Conservation (phyloP, 2,797 vertebrate species). For the Apogon hyalosoma region DNA sequence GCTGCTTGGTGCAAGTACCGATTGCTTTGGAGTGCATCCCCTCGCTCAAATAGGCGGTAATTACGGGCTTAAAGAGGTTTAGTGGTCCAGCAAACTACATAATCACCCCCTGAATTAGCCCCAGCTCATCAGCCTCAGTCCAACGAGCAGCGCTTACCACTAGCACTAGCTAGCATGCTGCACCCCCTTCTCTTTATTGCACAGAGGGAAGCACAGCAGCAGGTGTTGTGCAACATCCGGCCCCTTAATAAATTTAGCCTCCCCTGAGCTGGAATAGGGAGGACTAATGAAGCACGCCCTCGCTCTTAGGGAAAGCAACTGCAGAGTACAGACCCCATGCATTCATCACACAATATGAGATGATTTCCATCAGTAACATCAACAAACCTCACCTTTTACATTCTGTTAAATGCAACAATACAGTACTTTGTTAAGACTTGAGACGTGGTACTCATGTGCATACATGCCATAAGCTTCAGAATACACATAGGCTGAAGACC, state of each 20-base stretch:
- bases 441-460: slow-evolving; percentile 39
- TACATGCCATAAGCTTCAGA: slow-evolving; percentile 49
- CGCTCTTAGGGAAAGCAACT: slow-evolving; percentile 50
- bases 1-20: slow-evolving; percentile 87
- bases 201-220: slow-evolving; percentile 78
- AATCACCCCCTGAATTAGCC: slow-evolving; percentile 99
- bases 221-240: slow-evolving; percentile 82
- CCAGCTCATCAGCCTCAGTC: slow-evolving; percentile 98
- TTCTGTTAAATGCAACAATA: slow-evolving; percentile 42
- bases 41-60: slow-evolving; percentile 99
- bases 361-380: slow-evolving; percentile 27
- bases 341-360: slow-evolving; percentile 17
- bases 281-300: slow-evolving; percentile 79
- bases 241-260: slow-evolving; percentile 77
- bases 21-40: slow-evolving; percentile 99
- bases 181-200: slow-evolving; percentile 81
- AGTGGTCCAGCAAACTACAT: slow-evolving; percentile 99
- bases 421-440: slow-evolving; percentile 49
- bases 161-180: slow-evolving; percentile 90
- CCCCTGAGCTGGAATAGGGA: slow-evolving; percentile 66
- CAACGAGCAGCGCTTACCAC: slow-evolving; percentile 94
- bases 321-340: slow-evolving; percentile 25
- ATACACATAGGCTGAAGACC: slow-evolving; percentile 47
- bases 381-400: slow-evolving; percentile 44
- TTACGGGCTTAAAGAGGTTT: slow-evolving; percentile 99